Evolutionary conservation across 2,888 invertebrate genomes (phyloP).

Genomic region (Lumbricus terrestris): DNA sequence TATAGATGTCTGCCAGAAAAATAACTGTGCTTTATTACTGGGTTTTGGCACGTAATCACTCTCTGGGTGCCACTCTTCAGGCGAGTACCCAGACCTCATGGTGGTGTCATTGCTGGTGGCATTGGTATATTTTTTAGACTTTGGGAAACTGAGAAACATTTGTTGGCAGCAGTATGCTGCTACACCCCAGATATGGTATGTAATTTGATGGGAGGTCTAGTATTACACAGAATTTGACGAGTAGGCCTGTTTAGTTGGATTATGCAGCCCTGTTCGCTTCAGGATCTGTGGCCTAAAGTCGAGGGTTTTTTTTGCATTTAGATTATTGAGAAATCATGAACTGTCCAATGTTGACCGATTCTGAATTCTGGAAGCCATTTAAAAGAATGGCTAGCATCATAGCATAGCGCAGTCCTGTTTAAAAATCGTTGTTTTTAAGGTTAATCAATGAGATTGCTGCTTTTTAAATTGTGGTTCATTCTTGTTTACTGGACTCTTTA

Average conservation of each 20-base stretch:
- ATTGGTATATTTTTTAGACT: too few relatives aligned
- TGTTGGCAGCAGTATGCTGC: too few relatives aligned
- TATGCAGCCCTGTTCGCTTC: neutral
- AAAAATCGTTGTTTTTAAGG: neutral
- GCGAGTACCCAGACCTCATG: too few relatives aligned
- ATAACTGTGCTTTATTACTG: too few relatives aligned
- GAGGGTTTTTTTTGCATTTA: neutral
- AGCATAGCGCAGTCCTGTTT: too few relatives aligned
- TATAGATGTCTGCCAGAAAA: too few relatives aligned
- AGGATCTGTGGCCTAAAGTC: neutral
- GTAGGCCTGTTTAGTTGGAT: neutral
- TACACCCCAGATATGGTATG: too few relatives aligned
- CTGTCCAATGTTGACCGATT: neutral
- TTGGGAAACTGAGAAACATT: too few relatives aligned
- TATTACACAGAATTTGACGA: neutral
- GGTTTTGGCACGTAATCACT: too few relatives aligned
- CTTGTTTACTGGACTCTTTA: neutral
- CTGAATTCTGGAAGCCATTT: neutral
- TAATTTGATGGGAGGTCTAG: neutral
- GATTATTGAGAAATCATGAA: neutral
- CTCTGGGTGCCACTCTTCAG: too few relatives aligned
- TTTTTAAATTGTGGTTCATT: neutral
- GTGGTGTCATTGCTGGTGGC: too few relatives aligned
- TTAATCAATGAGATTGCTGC: neutral
- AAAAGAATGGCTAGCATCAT: neutral